Evolutionary conservation across 1,140 invertebrate genomes (phyloP).

Genomic region (Tachypleus tridentatus): DNA sequence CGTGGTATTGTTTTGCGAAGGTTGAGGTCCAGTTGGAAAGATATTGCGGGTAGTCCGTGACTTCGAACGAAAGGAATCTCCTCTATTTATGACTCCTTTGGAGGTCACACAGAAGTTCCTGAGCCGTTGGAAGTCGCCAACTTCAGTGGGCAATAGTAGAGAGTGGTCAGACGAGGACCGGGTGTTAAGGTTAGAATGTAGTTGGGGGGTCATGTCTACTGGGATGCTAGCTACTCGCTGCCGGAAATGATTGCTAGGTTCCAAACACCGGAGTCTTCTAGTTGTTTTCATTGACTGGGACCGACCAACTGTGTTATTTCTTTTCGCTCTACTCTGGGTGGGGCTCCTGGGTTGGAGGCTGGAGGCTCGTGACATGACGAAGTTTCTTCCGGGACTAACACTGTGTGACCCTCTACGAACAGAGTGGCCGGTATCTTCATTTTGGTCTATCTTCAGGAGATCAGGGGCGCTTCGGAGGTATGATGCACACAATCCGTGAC

Average conservation of each 20-base stretch:
- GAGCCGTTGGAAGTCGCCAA: conserved; percentile 45
- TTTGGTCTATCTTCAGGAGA: too few species aligned
- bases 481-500: too few species aligned
- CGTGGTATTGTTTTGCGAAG: too few species aligned
- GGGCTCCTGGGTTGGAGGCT: too few species aligned
- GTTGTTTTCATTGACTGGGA: conserved; percentile 24
- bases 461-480: too few species aligned
- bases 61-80: conserved; percentile 48
- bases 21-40: too few species aligned
- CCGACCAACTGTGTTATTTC: conserved; percentile 11
- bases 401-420: too few species aligned
- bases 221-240: conserved; percentile 22
- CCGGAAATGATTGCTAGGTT: conserved; percentile 18
- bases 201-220: conserved; percentile 11
- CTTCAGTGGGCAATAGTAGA: conserved; percentile 13
- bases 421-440: too few species aligned
- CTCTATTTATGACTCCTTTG: conserved; percentile 68
- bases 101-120: conserved; percentile 76
- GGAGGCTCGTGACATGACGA: too few species aligned
- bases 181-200: background rate
- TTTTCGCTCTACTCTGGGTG: too few species aligned
- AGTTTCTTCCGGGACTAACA: too few species aligned
- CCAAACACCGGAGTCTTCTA: conserved; percentile 17
- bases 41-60: conserved; percentile 6
- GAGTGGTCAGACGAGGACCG: conserved; percentile 14